Base-by-base conservation (phyloP, 2,888 invertebrate species). In the Lagria hirta region DNA sequence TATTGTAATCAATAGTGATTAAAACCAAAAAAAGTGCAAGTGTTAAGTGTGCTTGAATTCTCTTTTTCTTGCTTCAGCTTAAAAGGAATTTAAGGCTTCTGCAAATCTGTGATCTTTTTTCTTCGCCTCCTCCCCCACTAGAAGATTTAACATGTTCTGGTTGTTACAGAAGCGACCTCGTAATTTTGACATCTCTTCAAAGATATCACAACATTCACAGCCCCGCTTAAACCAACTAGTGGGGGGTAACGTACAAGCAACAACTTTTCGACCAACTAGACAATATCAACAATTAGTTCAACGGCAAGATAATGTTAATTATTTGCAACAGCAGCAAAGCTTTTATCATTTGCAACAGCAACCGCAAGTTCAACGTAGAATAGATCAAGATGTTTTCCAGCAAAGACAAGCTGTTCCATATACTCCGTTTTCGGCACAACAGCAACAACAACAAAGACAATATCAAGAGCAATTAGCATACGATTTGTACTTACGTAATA, bases 91-190 rank as follows among this genome's bases (percentile, higher is more conserved):
- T 18, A 18, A 6, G 6, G 33, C 41, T 41, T 43, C 17, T 29
- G 35, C 43, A 29, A 22, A 29, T 35, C 22, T 21, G 18, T 18
- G 43, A 30, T n/a, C n/a, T n/a, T 26, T 29, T 12, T 30, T 29
- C 38, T 38, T 38, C 38, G 16, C 29, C 38, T 30, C 27, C 27
- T 37, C 23, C 44, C 32, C 43, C 36, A 21, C 28, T 28, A 17
- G 29, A 20, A 24, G 34, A 34, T 36, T 43, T 29, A 43, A 20
- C n/a, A 33, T 49, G 48, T 64, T 65, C 62, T 65, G 38, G 64
- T 62, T 65, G 66, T 68, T 68, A 61, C 72, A 73, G 73, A 72
- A 71, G 65, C 71, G 64, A 54, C 60, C 64, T 55, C 64, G 58
- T 56, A 58, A 58, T 45, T 61, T 62, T 51, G 59, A 54, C 43